These are phyloP conservation scores for Dastarcus helophoroides DNA, from an alignment of 2,888 invertebrate species.

Conservation along the genomic window DNA sequence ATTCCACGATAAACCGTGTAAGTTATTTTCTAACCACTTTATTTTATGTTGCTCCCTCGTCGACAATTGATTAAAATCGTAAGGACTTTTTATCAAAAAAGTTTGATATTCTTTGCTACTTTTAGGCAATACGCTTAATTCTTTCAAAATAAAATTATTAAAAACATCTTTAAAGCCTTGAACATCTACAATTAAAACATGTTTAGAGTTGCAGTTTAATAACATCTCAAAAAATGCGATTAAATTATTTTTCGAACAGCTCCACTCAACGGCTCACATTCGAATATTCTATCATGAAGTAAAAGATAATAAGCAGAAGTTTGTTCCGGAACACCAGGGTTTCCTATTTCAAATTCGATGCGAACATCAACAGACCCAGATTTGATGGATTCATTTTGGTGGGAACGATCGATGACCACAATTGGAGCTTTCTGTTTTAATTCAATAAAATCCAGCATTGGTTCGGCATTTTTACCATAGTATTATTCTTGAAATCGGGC, in stretches of 20 bases:
- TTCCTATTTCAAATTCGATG: constrained; percentile 20
- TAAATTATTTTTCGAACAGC: constrained; percentile 17
- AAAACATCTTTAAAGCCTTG: background rate
- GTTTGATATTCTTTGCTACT: too few species aligned
- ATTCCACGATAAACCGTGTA: too few species aligned
- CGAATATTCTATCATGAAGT: constrained; percentile 17
- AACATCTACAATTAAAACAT: too few species aligned
- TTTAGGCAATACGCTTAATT: background rate
- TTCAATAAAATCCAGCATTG: constrained; percentile 10
- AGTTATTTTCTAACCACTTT: too few species aligned
- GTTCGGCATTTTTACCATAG: constrained; percentile 28
- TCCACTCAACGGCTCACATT: constrained; percentile 17
- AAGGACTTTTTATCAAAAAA: too few species aligned
- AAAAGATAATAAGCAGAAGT: constrained; percentile 21
- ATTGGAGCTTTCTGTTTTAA: constrained; percentile 19
- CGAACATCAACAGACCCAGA: constrained; percentile 19
- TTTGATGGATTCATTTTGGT: too few species aligned
- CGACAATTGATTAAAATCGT: too few species aligned
- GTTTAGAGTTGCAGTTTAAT: too few species aligned
- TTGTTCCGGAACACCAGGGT: constrained; percentile 15
- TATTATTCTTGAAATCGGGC: constrained; percentile 18
- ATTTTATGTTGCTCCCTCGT: too few species aligned
- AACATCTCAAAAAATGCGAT: too few species aligned
- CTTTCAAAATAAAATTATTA: background rate
- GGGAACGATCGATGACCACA: constrained; percentile 20